Evolutionary conservation across 2,888 invertebrate species (phyloP), one percentile per base, ranked within the genome.

Genomic region (Hirtodrosophila duncani): DNA sequence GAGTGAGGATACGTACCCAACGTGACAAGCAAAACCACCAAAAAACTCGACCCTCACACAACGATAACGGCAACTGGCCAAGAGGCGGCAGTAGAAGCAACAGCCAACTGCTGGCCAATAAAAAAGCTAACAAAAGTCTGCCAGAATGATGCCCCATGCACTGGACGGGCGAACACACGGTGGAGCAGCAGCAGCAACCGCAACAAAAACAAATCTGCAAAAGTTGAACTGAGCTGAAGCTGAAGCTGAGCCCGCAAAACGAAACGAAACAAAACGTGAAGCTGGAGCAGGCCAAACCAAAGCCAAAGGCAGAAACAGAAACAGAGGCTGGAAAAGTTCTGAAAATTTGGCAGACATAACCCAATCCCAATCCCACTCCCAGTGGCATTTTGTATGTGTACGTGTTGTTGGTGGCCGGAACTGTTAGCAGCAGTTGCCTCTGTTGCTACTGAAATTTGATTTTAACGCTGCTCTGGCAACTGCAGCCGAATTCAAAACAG

Each of bases 151-250:
- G 52, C 38, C 43, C 46, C 57, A 50, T 49, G 65, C 53, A 65
- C 60, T 58, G 39, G 34, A 46, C 31, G 53, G 24, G 34, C 26
- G 33, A 39, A 30, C 42, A 45, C 17, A 17, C 39, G 53, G 49
- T 48, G 48, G 46, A 29, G 18, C 43, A 33, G 17, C 43, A 50
- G 31, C 37, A 16, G 43, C 42, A 50, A 61, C 67, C 70, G 56
- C 67, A 64, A 57, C 60, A 59, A 71, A 66, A 75, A 71, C 74
- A 77, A 57, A 59, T 56, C 62, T 44, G 59, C 21, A 49, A 70
- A 77, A 74, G 68, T 66, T 66, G 59, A 51, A 42, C 56, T 13
- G 38, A 41, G 38, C 14, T 11, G n/a, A n/a, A n/a, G n/a, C n/a
- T n/a, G n/a, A n/a, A n/a, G n/a, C n/a, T 6, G 24, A 38, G 38